Evolutionary conservation across 2,888 invertebrate genomes (phyloP).

Genomic region (Labia minor): DNA sequence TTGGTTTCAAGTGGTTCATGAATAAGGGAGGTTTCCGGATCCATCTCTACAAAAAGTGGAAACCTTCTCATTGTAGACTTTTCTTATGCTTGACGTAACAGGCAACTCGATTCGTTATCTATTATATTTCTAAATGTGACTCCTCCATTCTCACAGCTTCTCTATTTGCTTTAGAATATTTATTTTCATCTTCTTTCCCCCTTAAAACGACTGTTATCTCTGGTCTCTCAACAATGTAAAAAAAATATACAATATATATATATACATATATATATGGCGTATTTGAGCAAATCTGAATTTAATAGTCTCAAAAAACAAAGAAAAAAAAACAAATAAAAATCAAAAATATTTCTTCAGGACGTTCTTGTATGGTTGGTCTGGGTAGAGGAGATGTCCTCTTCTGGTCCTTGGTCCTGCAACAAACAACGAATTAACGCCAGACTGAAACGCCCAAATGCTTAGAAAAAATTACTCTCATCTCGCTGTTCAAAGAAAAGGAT

Average conservation of each 20-base stretch:
- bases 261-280: no score
- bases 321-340: background rate
- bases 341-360: no score
- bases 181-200: no score
- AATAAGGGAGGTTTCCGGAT: background rate
- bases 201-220: no score
- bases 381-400: background rate
- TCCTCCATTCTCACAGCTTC: no score
- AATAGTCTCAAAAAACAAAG: background rate
- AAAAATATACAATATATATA: no score
- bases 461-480: background rate
- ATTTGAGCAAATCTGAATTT: background rate
- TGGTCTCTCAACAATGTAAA: no score
- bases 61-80: no score
- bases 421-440: slow-evolving; percentile 4
- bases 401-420: background rate
- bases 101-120: no score
- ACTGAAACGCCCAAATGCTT: background rate
- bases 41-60: background rate
- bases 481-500: background rate
- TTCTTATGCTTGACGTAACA: no score
- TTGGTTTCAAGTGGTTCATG: background rate
- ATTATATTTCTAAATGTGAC: no score
- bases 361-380: background rate
- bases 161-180: no score